Conservation (phyloP, 2,113 vertebrate species). For the Nothobranchius furzeri region DNA sequence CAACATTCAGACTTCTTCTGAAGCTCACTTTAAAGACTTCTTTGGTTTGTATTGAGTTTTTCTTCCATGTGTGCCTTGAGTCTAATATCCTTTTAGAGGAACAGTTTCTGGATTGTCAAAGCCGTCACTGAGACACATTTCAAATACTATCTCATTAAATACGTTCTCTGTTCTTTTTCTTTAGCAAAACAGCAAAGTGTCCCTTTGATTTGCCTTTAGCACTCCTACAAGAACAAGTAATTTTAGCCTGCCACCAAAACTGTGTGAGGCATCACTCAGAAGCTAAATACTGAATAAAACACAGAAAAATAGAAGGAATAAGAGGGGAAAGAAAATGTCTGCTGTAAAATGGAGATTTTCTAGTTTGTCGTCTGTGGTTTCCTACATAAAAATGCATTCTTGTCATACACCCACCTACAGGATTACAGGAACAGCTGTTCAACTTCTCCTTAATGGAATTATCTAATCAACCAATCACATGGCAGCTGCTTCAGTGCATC, state of each 20-base stretch:
- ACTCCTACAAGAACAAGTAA: slow-evolving; percentile 44
- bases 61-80: neutral
- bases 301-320: slow-evolving; percentile 16
- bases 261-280: slow-evolving; percentile 43
- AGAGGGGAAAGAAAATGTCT: slow-evolving; percentile 14
- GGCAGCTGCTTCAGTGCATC: too few species aligned
- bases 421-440: too few species aligned
- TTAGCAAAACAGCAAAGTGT: slow-evolving; percentile 34
- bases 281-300: slow-evolving; percentile 26
- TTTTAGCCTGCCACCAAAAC: slow-evolving; percentile 50
- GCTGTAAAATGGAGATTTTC: neutral
- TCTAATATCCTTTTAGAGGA: neutral
- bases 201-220: slow-evolving; percentile 51
- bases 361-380: too few species aligned
- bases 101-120: slow-evolving; percentile 39
- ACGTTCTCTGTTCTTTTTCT: slow-evolving; percentile 39
- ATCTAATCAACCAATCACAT: too few species aligned
- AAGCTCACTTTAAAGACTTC: neutral
- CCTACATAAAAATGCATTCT: too few species aligned
- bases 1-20: neutral
- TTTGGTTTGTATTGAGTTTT: neutral
- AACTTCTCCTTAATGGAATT: too few species aligned
- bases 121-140: slow-evolving; percentile 38
- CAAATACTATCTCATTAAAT: slow-evolving; percentile 55
- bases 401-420: too few species aligned